Percentiles rank a stretch among this genome's conserved stretches.
These are phyloP conservation scores for Trichacis sp. DNA, from an alignment of 2,888 invertebrate genomes.

Conservation along the genomic window DNA sequence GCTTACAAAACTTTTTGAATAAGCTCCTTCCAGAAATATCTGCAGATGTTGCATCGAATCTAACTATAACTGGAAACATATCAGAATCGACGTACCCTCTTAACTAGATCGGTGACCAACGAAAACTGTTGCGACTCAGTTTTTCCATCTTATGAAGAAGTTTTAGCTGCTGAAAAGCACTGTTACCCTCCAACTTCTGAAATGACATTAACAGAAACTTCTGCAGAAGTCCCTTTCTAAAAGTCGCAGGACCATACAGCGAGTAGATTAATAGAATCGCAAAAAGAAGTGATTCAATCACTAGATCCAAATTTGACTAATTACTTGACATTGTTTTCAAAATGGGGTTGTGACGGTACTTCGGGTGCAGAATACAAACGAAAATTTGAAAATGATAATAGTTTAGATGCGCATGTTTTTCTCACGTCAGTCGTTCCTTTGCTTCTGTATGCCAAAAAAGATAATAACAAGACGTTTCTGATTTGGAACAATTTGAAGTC, in stretches of 20 bases:
- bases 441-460: background rate
- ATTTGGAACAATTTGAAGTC: slow-evolving; percentile 28
- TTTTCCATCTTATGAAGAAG: slow-evolving; percentile 14
- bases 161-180: slow-evolving; percentile 13
- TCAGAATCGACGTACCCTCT: slow-evolving; percentile 1
- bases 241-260: background rate
- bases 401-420: slow-evolving; percentile 1
- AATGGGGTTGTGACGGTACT: slow-evolving; percentile 9
- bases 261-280: background rate
- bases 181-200: slow-evolving; percentile 13
- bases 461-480: background rate
- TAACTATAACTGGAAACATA: slow-evolving; percentile 8
- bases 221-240: slow-evolving; percentile 14
- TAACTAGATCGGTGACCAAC: slow-evolving; percentile 7
- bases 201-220: slow-evolving; percentile 14
- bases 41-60: slow-evolving; percentile 4
- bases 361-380: background rate
- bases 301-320: background rate
- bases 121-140: slow-evolving; percentile 10
- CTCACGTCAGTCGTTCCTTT: slow-evolving; percentile 5
- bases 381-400: background rate
- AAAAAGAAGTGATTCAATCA: background rate
- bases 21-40: slow-evolving; percentile 5
- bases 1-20: too few species aligned
- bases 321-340: background rate